These are phyloP conservation scores for Dryobotodes eremita DNA, from an alignment of 2,888 invertebrate species.

Conservation along the genomic window DNA sequence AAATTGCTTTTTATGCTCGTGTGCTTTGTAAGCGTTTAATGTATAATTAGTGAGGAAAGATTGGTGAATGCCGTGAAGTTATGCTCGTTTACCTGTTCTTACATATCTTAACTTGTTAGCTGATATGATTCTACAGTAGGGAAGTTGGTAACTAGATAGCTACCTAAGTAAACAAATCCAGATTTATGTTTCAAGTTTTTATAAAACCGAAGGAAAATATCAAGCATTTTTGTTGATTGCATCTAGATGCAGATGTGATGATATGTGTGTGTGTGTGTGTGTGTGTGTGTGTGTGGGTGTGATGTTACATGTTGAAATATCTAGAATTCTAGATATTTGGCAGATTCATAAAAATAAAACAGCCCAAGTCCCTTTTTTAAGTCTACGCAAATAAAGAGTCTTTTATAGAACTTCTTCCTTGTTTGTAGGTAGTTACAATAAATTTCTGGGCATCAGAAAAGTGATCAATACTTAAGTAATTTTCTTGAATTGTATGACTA, in stretches of 20 bases:
- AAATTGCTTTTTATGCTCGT: conserved; percentile 52
- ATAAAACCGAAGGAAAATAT: background rate
- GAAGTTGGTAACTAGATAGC: no score
- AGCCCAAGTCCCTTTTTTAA: no score
- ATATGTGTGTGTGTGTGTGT: no score
- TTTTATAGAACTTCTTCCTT: no score
- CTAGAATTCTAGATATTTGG: background rate
- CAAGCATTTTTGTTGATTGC: background rate
- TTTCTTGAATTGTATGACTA: background rate
- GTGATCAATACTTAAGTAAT: no score
- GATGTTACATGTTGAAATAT: no score
- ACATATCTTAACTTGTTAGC: conserved; percentile 1
- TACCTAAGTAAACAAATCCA: background rate
- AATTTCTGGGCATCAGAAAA: background rate
- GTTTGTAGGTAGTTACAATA: no score
- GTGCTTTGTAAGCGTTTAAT: conserved; percentile 35
- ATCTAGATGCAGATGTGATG: no score
- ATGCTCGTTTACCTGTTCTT: conserved; percentile 1
- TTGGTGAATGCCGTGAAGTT: conserved; percentile 9
- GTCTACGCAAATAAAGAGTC: no score
- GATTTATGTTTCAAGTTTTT: background rate
- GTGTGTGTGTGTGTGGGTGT: no score
- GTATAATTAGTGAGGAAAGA: conserved; percentile 28
- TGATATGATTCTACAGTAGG: background rate
- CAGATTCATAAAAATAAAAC: background rate